These are phyloP conservation scores for Drosophila biarmipes DNA, from an alignment of 1,140 invertebrate genomes.

Conservation along the genomic window DNA sequence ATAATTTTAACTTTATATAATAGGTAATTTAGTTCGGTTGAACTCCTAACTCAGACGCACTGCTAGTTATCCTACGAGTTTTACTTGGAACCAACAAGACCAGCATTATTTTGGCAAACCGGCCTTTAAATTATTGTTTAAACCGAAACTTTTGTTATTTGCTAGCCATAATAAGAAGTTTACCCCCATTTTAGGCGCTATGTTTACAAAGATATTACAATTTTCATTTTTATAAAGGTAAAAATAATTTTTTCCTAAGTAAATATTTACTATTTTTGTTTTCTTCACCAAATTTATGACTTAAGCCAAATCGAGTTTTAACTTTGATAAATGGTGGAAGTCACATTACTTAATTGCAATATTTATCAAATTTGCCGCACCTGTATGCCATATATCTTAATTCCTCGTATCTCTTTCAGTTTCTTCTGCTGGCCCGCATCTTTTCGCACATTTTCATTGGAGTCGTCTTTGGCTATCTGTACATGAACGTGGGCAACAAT, in stretches of 20 bases:
- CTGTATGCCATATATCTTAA: constrained; percentile 6
- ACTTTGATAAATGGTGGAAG: background rate
- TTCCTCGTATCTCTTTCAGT: constrained; percentile 85
- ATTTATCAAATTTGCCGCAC: background rate
- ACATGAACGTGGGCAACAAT: constrained; percentile 93
- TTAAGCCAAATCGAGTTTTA: background rate
- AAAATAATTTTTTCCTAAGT: too few species aligned
- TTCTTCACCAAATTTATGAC: background rate
- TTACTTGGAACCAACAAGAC: background rate
- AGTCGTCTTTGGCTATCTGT: constrained; percentile 94
- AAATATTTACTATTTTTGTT: too few species aligned
- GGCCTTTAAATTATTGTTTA: background rate
- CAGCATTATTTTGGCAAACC: background rate
- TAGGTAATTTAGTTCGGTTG: background rate
- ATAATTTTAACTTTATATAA: too few species aligned
- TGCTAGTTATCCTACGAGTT: background rate
- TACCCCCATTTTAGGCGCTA: too few species aligned
- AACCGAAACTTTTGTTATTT: background rate
- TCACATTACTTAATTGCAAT: background rate
- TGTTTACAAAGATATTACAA: background rate
- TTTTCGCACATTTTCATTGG: constrained; percentile 93
- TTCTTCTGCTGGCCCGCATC: constrained; percentile 90
- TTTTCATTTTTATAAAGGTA: background rate
- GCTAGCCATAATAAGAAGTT: background rate
- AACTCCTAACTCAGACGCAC: background rate